phyloP scores from a whole-genome alignment of 2,888 invertebrate genomes.

The Leptinotarsa peninsularis region DNA sequence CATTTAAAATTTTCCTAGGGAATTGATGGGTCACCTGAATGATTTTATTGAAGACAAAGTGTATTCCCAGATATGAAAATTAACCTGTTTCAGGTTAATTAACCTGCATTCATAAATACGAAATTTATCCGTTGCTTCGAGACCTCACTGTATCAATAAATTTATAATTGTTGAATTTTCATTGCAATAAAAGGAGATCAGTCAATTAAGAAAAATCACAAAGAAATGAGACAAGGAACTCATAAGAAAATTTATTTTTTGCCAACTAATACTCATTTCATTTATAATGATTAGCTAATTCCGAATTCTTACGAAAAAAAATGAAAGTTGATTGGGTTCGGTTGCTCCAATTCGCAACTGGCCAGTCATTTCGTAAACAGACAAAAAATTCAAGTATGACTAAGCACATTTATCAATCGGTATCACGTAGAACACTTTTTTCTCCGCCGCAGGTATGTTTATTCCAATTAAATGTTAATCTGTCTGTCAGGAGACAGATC shows the following conservation, averaged over 20 bases:
- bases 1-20: too few relatives aligned
- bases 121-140: too few relatives aligned
- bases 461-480: slow-evolving; percentile 12
- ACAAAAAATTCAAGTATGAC: slow-evolving; percentile 13
- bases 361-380: neutral
- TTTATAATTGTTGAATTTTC: too few relatives aligned
- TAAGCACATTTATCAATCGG: slow-evolving; percentile 16
- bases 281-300: neutral
- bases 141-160: too few relatives aligned
- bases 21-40: too few relatives aligned
- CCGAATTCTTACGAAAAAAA: neutral
- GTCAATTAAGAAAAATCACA: too few relatives aligned
- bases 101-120: too few relatives aligned
- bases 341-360: neutral
- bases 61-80: too few relatives aligned
- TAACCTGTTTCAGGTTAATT: too few relatives aligned
- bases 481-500: slow-evolving; percentile 29
- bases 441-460: neutral
- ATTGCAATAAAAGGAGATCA: too few relatives aligned
- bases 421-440: slow-evolving; percentile 6
- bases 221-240: too few relatives aligned
- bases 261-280: slow-evolving; percentile 2
- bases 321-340: slow-evolving; percentile 4
- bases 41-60: too few relatives aligned
- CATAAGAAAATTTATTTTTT: neutral